Evolutionary conservation across 1,140 invertebrate genomes (phyloP), one percentile per base, ranked within the genome.

Genomic region (Drosophila lacertosa): DNA sequence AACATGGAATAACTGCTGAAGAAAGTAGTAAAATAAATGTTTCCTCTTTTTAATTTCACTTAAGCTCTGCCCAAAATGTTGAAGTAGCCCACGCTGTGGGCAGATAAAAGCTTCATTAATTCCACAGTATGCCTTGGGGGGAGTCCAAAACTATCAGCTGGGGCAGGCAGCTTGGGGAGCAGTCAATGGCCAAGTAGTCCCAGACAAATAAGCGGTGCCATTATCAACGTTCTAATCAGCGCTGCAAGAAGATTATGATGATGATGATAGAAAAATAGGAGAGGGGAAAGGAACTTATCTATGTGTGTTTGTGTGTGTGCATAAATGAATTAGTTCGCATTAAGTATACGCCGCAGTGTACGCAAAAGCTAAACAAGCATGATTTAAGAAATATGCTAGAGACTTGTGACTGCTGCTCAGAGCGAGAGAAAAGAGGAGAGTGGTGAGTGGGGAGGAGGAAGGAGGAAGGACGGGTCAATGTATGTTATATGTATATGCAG

Each of bases 271-370:
- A 29, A 10, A 10, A 2, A 16, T 10, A 29, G 26, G 44, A 4
- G 11, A 2, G 18, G 20, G 33, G 9, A n/a, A 53, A 45, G 64
- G 58, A 69, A 69, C 50, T 60, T 37, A 4, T 77, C 50, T 50
- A 45, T 33, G 55, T 47, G 53, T 40, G 40, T 45, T 54, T 37
- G 37, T 62, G 55, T 69, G 29, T 53, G 45, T 74, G 45, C 74
- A 82, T 80, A 69, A 82, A 88, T 88, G 78, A 88, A 88, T 88
- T 88, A 88, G 77, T 88, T 88, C 76, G 60, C 82, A 88, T 88
- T 88, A 88, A 86, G 82, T 77, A 86, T 82, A 77, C 82, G 74
- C 77, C 69, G 39, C 57, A 74, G 58, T 54, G 44, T 63, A 64
- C 58, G 55, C 67, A 35, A 47, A 63, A 55, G 45, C 66, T 45